Evolutionary conservation across 53 echinoderm and acorn worm genomes (phyloP), one percentile per base, ranked within the genome.

Genomic region (Hippasteria phrygiana): DNA sequence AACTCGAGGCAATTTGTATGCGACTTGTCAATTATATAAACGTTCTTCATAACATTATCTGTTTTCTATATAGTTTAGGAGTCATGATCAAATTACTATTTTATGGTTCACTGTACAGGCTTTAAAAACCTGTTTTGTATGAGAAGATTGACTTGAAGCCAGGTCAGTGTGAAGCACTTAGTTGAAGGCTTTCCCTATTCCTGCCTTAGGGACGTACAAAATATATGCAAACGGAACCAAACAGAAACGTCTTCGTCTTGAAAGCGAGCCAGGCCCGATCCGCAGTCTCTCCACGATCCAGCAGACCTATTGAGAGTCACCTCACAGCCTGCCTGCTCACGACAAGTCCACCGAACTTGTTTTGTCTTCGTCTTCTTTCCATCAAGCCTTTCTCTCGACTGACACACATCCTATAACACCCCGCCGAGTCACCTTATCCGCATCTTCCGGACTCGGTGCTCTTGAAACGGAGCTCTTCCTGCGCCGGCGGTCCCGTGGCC

Each of bases 381-480:
- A 4, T 59, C 10, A n/a, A 17, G 14, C 22, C 43, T 38, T 33
- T 39, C 18, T 18, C 40, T 39, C 43, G 20, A n/a, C 42, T 72
- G 72, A 37, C 48, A 75, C 48, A 50, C 81, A 63, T 81, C 64
- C 64, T 40, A 64, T 63, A 65, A 81, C 81, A 43, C 64, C 81
- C 43, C 41, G 67, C 72, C 72, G 81, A 81, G 81, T 81, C 81
- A 81, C 81, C 81, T 38, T 81, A 81, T 81, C 81, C 81, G 36
- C 81, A 26, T 63, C 63, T 81, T 81, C 81, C 81, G 81, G 64
- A 81, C 81, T 81, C 63, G 81, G 56, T 1, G 27, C 81, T 64
- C 81, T 81, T 81, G 81, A 81, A 81, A 81, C 81, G 43, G 81
- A 81, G 81, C 43, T 43, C 81, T 81, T 81, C 81, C 81, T 81